Percentiles rank a stretch among this genome's conserved stretches.
Evolutionary conservation across 2,888 invertebrate species (phyloP).

Genomic region (Cordilura impudica): DNA sequence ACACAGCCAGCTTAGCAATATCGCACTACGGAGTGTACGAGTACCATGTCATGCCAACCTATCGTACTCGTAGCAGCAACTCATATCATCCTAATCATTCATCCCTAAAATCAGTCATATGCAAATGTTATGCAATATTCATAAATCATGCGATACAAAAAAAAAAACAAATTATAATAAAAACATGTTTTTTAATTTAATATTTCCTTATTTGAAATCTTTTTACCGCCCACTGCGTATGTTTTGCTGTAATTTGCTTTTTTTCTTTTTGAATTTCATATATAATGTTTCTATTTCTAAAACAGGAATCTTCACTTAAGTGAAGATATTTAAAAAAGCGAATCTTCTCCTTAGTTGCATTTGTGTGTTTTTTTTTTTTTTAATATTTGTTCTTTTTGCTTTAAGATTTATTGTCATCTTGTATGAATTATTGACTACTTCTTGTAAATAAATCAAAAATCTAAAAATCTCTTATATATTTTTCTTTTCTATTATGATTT

Average conservation of each 20-base stretch:
- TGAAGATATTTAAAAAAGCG: conserved; percentile 15
- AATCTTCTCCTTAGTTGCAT: conserved; percentile 14
- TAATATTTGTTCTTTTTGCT: conserved; percentile 20
- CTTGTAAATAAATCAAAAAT: conserved; percentile 72
- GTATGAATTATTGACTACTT: conserved; percentile 74
- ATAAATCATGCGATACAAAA: background rate
- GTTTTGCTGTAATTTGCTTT: conserved; percentile 24
- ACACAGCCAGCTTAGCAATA: too few species aligned
- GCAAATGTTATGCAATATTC: conserved; percentile 53
- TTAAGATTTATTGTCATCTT: conserved; percentile 71
- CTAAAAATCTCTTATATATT: conserved; percentile 39
- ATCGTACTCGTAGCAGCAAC: too few species aligned
- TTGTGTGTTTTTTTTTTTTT: conserved; percentile 17
- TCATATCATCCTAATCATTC: background rate
- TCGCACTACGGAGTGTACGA: too few species aligned
- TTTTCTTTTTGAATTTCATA: background rate
- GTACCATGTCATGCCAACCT: background rate
- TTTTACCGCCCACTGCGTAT: conserved; percentile 52
- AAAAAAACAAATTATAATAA: conserved; percentile 14
- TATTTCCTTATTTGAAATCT: conserved; percentile 23
- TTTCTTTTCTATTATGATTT: conserved; percentile 67
- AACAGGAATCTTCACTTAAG: background rate
- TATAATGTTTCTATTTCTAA: background rate
- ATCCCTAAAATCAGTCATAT: conserved; percentile 35
- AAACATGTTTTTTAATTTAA: background rate